A percentile compares a stretch with the other conserved stretches of the same genome.
Conservation (phyloP, 1,140 invertebrate species). For the Heliconius nattereri region DNA sequence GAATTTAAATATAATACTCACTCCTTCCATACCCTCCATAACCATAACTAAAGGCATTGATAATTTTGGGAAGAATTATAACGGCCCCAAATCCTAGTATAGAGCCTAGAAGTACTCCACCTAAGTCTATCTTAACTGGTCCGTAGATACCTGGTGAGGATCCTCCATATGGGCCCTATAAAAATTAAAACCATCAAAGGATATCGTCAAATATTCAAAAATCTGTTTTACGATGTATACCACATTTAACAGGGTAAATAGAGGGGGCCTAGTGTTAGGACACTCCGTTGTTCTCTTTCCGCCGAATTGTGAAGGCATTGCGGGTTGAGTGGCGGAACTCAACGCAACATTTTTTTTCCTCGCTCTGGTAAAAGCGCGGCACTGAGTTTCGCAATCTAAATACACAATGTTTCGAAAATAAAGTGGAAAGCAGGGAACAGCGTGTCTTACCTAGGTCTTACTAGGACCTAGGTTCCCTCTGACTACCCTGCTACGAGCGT, state of each 20-base stretch:
- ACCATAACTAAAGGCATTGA: conserved; percentile 85
- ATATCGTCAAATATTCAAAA: not conserved
- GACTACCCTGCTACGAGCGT: too few species aligned
- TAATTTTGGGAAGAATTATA: conserved; percentile 88
- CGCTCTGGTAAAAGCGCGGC: not conserved
- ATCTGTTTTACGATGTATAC: too few species aligned
- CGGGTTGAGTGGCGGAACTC: too few species aligned
- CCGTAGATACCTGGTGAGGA: conserved; percentile 81
- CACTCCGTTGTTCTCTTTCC: too few species aligned
- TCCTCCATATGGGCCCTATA: conserved; percentile 66
- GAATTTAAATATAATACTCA: conserved; percentile 65
- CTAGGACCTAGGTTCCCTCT: too few species aligned
- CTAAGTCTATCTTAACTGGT: conserved; percentile 90
- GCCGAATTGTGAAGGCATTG: too few species aligned
- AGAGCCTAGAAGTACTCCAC: conserved; percentile 89
- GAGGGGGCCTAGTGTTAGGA: too few species aligned
- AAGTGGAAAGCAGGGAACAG: not conserved
- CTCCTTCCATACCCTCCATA: conserved; percentile 87
- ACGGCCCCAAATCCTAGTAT: conserved; percentile 89
- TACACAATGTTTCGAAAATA: not conserved
- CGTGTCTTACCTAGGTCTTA: not conserved
- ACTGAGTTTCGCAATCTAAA: not conserved
- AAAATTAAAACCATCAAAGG: conserved; percentile 3
- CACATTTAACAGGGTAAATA: too few species aligned
- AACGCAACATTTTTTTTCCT: not conserved